These are phyloP conservation scores for Galerucella pusilla DNA, from an alignment of 2,888 invertebrate species.

Conservation along the genomic window DNA sequence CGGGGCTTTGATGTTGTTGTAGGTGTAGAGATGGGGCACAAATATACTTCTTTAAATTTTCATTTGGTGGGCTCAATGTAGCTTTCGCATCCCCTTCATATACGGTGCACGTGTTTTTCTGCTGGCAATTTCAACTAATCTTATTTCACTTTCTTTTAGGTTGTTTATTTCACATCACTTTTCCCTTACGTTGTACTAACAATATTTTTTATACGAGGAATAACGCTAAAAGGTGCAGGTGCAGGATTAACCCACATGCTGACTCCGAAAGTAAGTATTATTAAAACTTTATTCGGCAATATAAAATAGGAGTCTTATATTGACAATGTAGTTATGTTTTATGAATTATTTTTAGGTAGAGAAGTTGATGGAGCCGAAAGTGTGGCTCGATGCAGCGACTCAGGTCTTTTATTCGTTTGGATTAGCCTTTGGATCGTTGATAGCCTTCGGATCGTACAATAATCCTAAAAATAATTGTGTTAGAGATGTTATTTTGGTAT, in stretches of 20 bases:
- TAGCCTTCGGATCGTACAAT: slow-evolving; percentile 96
- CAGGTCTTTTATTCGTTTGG: slow-evolving; percentile 98
- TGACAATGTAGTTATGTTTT: neutral
- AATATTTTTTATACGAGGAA: slow-evolving; percentile 92
- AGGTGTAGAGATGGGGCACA: too few species aligned
- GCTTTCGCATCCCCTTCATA: too few species aligned
- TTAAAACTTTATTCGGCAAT: too few species aligned
- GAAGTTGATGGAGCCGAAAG: slow-evolving; percentile 86
- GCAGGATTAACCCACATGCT: slow-evolving; percentile 92
- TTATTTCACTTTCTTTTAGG: slow-evolving; percentile 67
- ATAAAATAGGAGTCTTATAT: too few species aligned
- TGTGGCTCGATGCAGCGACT: slow-evolving; percentile 96
- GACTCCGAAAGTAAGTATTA: slow-evolving; percentile 81
- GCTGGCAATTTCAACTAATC: slow-evolving; percentile 33
- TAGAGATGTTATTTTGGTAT: slow-evolving; percentile 89
- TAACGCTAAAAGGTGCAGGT: slow-evolving; percentile 87
- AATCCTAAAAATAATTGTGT: slow-evolving; percentile 95
- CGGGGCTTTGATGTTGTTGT: too few species aligned
- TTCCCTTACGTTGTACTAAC: slow-evolving; percentile 95
- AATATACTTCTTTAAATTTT: too few species aligned
- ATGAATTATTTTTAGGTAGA: slow-evolving; percentile 72
- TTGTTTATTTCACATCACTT: slow-evolving; percentile 94
- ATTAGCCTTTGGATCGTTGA: slow-evolving; percentile 92
- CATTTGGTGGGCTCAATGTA: too few species aligned
- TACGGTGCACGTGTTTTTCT: too few species aligned